Conservation (phyloP, 2,888 invertebrate species). For the Stenoptilia bipunctidactyla region DNA sequence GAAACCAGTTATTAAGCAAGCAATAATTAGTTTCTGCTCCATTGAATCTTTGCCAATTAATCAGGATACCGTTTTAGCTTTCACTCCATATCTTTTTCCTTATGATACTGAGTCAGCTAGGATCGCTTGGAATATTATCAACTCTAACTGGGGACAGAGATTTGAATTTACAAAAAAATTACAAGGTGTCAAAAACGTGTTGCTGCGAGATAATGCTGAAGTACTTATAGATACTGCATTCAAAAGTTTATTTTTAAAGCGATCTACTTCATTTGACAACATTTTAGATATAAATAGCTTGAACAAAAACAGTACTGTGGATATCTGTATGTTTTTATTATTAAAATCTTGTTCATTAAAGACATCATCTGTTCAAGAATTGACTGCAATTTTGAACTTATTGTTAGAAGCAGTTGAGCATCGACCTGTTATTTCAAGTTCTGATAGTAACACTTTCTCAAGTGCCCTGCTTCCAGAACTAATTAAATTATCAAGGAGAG, state of each 20-base stretch:
- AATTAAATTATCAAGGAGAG: slow-evolving; percentile 37
- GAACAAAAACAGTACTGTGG: slow-evolving; percentile 35
- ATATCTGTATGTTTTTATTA: slow-evolving; percentile 49
- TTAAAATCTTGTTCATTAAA: slow-evolving; percentile 53
- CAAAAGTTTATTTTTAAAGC: slow-evolving; percentile 36
- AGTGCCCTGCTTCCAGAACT: slow-evolving; percentile 36
- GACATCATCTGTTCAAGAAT: slow-evolving; percentile 37
- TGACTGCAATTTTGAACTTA: slow-evolving; percentile 45
- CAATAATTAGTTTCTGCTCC: slow-evolving; percentile 59
- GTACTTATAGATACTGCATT: slow-evolving; percentile 37
- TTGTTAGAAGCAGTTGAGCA: slow-evolving; percentile 48
- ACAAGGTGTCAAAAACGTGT: slow-evolving; percentile 21
- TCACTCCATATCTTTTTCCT: slow-evolving; percentile 76
- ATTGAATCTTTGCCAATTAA: slow-evolving; percentile 54
- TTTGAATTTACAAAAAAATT: slow-evolving; percentile 29
- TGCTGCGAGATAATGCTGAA: slow-evolving; percentile 24
- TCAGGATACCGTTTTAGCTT: slow-evolving; percentile 66
- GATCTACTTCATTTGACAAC: slow-evolving; percentile 27
- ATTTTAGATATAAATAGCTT: slow-evolving; percentile 34
- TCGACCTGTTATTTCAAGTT: slow-evolving; percentile 35
- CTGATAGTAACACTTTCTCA: slow-evolving; percentile 32
- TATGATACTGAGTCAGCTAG: slow-evolving; percentile 33
- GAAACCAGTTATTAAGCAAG: slow-evolving; percentile 42
- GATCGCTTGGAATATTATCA: slow-evolving; percentile 38
- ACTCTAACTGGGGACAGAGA: slow-evolving; percentile 45